phyloP scores from a whole-genome alignment of 2,113 vertebrate species.

The Galeopterus variegatus region DNA sequence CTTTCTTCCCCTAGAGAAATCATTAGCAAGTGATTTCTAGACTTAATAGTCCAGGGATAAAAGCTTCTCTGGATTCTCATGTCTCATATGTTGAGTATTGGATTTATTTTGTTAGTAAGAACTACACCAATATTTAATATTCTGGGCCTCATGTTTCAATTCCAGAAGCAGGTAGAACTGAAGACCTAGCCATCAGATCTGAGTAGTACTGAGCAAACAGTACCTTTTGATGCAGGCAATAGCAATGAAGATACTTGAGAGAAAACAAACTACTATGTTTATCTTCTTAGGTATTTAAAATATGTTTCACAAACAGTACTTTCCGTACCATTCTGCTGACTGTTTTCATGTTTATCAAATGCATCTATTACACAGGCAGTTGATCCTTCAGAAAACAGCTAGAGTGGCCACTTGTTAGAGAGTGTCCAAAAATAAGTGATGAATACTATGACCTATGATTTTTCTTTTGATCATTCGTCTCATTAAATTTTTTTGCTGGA shows the following conservation, averaged over 20 bases:
- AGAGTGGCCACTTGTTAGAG: neutral
- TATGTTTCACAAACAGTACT: neutral
- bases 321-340: neutral
- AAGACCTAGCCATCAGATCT: neutral
- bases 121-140: neutral
- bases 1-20: neutral
- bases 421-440: neutral
- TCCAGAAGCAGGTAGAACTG: conserved; percentile 6
- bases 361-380: neutral
- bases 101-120: conserved; percentile 25
- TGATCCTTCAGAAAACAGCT: neutral
- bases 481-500: neutral
- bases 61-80: neutral
- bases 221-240: neutral
- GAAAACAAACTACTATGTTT: neutral
- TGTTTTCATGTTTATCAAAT: neutral
- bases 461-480: conserved; percentile 35
- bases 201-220: neutral
- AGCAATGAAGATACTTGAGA: neutral
- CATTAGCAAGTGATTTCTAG: neutral
- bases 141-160: neutral
- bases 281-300: conserved; percentile 40
- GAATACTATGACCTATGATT: neutral
- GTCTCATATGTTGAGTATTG: neutral
- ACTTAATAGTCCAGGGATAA: neutral